phyloP scores from a whole-genome alignment of 2,797 vertebrate species.

The Sibirionetta formosa region DNA sequence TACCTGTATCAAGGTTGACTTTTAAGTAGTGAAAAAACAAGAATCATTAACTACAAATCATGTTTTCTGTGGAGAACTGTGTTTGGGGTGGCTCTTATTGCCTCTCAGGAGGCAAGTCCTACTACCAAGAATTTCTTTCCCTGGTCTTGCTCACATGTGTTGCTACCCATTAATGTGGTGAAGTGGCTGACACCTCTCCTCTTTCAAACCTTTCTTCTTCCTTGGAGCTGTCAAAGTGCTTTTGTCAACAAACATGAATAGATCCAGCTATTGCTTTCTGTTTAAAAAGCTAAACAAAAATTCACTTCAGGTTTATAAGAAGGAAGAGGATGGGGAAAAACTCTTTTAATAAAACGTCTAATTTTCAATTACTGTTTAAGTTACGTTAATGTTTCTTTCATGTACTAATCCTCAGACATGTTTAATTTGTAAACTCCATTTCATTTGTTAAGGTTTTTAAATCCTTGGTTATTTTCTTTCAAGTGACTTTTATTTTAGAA shows the following conservation, averaged over 20 bases:
- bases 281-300: slow-evolving; percentile 35
- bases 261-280: not conserved
- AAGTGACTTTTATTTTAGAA: not conserved
- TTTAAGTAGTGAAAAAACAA: not conserved
- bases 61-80: not conserved
- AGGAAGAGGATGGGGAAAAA: not conserved
- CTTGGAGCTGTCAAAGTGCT: slow-evolving; percentile 41
- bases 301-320: not conserved
- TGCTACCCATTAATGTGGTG: not conserved
- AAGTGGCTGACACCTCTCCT: slow-evolving; percentile 2
- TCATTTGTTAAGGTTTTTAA: slow-evolving; percentile 5
- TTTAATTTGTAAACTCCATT: not conserved
- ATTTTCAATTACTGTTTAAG: not conserved
- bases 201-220: slow-evolving; percentile 33
- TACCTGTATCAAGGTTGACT: not conserved
- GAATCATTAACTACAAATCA: not conserved
- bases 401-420: not conserved
- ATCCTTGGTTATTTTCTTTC: not conserved
- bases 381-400: not conserved
- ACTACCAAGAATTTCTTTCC: not conserved
- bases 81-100: not conserved
- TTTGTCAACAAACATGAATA: slow-evolving; percentile 61
- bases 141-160: not conserved
- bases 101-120: not conserved
- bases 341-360: not conserved